Evolutionary conservation across 2,888 invertebrate genomes (phyloP).

Genomic region (Eilema depressum): DNA sequence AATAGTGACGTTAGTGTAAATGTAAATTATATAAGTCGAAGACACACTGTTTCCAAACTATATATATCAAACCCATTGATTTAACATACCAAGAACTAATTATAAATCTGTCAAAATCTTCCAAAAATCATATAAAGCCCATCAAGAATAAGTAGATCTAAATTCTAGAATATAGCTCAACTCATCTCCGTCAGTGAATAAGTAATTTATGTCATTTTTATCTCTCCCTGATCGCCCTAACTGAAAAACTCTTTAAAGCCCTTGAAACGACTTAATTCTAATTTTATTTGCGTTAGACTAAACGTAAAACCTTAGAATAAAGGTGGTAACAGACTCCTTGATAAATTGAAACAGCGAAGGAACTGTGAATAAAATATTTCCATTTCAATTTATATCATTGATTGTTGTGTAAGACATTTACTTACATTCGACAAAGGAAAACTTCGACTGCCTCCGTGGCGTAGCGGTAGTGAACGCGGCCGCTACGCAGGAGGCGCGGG

Average conservation of each 20-base stretch:
- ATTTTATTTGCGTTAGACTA: not conserved
- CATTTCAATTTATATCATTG: not conserved
- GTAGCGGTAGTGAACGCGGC: too few relatives aligned
- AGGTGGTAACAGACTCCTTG: not conserved
- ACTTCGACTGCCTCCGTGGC: too few relatives aligned
- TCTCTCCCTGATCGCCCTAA: not conserved
- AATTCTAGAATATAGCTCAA: not conserved
- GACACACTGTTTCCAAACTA: too few relatives aligned
- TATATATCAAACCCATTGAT: too few relatives aligned
- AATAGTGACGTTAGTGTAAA: too few relatives aligned
- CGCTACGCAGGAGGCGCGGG: too few relatives aligned
- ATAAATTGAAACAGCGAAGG: not conserved
- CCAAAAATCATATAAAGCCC: not conserved
- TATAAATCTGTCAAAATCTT: not conserved
- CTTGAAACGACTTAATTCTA: not conserved
- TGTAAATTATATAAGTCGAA: too few relatives aligned
- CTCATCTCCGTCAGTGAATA: not conserved
- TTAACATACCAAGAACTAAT: too few relatives aligned
- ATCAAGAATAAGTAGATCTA: not conserved
- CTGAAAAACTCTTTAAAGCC: constrained; percentile 2
- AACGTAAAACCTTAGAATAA: not conserved
- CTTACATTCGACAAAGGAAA: too few relatives aligned
- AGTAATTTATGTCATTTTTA: not conserved
- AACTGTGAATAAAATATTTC: not conserved
- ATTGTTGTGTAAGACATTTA: not conserved